These are phyloP conservation scores for Bombus fervidus DNA, from an alignment of 1,140 invertebrate genomes.

Conservation along the genomic window DNA sequence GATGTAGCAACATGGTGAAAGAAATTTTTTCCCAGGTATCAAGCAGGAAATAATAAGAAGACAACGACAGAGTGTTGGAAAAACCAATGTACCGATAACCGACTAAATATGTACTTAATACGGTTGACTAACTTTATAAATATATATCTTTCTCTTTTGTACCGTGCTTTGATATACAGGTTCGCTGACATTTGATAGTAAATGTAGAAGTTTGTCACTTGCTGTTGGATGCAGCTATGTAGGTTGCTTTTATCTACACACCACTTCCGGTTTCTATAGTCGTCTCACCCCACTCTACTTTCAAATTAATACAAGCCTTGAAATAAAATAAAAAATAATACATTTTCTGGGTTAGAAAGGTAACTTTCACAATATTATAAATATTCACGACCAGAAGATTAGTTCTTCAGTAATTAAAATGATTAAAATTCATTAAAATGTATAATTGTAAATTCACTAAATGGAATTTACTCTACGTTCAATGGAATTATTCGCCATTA, in stretches of 20 bases:
- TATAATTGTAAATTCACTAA: no score
- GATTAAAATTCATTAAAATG: neutral
- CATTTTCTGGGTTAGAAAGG: neutral
- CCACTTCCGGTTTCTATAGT: constrained; percentile 41
- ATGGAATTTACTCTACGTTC: no score
- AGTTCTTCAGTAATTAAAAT: neutral
- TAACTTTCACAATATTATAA: no score
- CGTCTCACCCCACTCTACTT: neutral
- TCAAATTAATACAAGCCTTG: neutral
- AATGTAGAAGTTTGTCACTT: constrained; percentile 18
- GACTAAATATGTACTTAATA: constrained; percentile 14
- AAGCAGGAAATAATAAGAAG: neutral
- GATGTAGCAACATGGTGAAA: neutral
- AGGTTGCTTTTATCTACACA: constrained; percentile 52
- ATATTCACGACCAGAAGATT: neutral
- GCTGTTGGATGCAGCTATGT: constrained; percentile 50
- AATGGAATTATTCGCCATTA: no score
- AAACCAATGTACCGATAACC: constrained; percentile 1
- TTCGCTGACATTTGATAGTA: constrained; percentile 58
- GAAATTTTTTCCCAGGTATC: neutral
- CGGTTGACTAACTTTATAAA: constrained; percentile 42
- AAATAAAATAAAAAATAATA: neutral
- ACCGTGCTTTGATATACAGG: constrained; percentile 29
- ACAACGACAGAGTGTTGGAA: neutral
- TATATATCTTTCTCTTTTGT: constrained; percentile 23